Evolutionary conservation across 2,797 vertebrate species (phyloP), one percentile per base, ranked within the genome.

Genomic region (Halcyon chelicuti): DNA sequence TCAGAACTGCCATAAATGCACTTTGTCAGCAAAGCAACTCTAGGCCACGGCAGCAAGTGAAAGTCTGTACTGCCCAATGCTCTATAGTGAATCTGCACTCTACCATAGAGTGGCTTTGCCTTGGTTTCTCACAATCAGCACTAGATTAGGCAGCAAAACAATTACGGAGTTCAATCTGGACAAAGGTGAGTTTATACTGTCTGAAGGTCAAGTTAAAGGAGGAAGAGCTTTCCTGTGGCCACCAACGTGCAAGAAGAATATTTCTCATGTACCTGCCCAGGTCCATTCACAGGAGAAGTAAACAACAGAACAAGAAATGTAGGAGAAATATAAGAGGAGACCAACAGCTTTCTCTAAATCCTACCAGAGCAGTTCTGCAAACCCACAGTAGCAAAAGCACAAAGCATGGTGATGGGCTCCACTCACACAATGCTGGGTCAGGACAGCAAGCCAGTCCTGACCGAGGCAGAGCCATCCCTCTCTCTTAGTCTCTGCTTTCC

Each of bases 211-310:
- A 20, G 21, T 40, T 33, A 11, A 77, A 77, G 12, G 3, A 3
- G 3, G 2, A 31, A 2, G 14, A 7, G 2, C 60, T 67, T 60
- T 31, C 54, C 46, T 80, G 23, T 26, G 46, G 44, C 5, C 21
- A 75, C 7, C 25, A 71, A 9, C 7, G 29, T 0, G 0, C 3
- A 19, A 1, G 4, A 92, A 81, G 13, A 2, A 5, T 4, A 1
- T 29, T 70, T 40, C 19, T 73, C 8, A 33, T 63, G 60, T 52
- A 28, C 44, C 28, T 63, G 8, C 9, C 15, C 8, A 17, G 20
- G 6, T 21, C 40, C 60, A 68, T 25, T 12, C 49, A 35, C 3
- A 21, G 10, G 3, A 57, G 3, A 44, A 54, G 6, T 17, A 33
- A 76, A 71, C 9, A 82, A 33, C 1, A 40, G 22, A 33, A n/a